These are phyloP conservation scores for Aphidoletes aphidimyza DNA, from an alignment of 2,888 invertebrate genomes.

Conservation along the genomic window DNA sequence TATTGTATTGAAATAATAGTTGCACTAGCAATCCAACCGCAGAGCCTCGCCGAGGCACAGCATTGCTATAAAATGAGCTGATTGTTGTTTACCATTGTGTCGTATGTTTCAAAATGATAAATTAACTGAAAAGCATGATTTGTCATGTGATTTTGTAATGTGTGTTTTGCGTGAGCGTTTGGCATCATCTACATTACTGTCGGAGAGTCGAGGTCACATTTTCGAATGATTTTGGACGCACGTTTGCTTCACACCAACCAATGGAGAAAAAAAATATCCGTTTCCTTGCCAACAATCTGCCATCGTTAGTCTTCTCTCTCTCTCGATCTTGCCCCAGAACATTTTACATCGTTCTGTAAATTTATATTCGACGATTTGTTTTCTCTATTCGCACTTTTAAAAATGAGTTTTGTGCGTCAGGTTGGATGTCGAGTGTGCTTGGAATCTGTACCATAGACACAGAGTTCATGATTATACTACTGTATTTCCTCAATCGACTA, in stretches of 20 bases:
- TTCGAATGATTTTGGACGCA: background rate
- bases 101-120: background rate
- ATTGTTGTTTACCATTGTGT: background rate
- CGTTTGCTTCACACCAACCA: background rate
- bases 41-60: background rate
- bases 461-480: background rate
- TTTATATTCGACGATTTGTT: background rate
- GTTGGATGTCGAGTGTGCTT: too few species aligned
- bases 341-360: too few species aligned
- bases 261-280: background rate
- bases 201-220: too few species aligned
- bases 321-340: background rate
- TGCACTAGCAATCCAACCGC: background rate
- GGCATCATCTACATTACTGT: background rate
- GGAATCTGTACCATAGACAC: too few species aligned
- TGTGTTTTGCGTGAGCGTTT: conserved; percentile 31
- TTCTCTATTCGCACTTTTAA: too few species aligned
- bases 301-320: background rate
- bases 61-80: background rate
- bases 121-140: conserved; percentile 25
- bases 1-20: conserved; percentile 44
- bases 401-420: too few species aligned
- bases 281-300: conserved; percentile 40
- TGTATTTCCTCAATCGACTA: background rate
- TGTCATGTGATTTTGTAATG: conserved; percentile 33